Base-by-base conservation (phyloP, 2,888 invertebrate species). In the Habrosyne pyritoides region DNA sequence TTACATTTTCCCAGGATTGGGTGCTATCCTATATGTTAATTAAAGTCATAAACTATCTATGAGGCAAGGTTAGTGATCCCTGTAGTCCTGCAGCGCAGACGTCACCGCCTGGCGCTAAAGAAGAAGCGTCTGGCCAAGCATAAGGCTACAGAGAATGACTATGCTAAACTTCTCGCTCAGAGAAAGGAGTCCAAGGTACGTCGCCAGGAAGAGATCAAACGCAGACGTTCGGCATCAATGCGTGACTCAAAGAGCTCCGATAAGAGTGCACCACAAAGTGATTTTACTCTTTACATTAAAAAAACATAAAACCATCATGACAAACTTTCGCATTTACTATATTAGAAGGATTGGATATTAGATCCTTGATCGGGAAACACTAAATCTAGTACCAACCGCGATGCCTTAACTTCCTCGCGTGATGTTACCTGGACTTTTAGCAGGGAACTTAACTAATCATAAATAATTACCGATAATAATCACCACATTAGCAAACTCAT, bases 1-100 rank as follows among this genome's bases (percentile, higher is more conserved):
- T n/a, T n/a, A n/a, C n/a, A n/a, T n/a, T n/a, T n/a, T n/a, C n/a
- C n/a, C n/a, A n/a, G n/a, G n/a, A n/a, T n/a, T n/a, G n/a, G n/a
- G n/a, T n/a, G n/a, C n/a, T n/a, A n/a, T n/a, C n/a, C n/a, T n/a
- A n/a, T n/a, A n/a, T n/a, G n/a, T n/a, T n/a, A n/a, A n/a, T n/a
- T n/a, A n/a, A n/a, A n/a, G n/a, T n/a, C n/a, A n/a, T n/a, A n/a
- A n/a, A n/a, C n/a, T n/a, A n/a, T n/a, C n/a, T n/a, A n/a, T n/a
- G n/a, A n/a, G n/a, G n/a, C n/a, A n/a, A 96, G 99, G 81, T 93
- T 99, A 73, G 97, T 99, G 66, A 99, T 99, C 47, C 99, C 99
- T 51, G 94, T 95, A 53, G 96, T 97, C 28, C 91, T 99, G 69
- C 97, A 95, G 93, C 96, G 98, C 78, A 98, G 98, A 91, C 95